These are phyloP conservation scores for Odontesthes bonariensis DNA, from an alignment of 2,113 vertebrate genomes.

Conservation along the genomic window DNA sequence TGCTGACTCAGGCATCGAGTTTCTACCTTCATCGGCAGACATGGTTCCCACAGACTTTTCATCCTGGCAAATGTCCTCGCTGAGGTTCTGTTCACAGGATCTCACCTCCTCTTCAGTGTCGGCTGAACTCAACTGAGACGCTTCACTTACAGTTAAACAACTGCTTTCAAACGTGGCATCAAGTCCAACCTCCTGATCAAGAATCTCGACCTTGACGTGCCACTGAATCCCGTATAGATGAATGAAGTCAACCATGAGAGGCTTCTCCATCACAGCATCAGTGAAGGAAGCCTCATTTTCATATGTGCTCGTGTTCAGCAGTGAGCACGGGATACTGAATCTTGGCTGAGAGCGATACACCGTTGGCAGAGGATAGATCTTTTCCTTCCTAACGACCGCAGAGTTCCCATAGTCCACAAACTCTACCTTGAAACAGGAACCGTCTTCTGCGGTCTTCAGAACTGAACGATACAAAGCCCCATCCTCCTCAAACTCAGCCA, in stretches of 20 bases:
- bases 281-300: constrained; percentile 71
- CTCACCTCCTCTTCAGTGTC: not conserved
- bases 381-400: constrained; percentile 74
- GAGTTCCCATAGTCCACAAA: constrained; percentile 91
- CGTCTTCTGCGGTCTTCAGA: constrained; percentile 71
- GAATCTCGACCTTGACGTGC: constrained; percentile 82
- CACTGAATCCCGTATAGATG: constrained; percentile 74
- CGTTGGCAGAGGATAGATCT: constrained; percentile 76
- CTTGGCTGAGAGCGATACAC: constrained; percentile 80
- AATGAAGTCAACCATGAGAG: constrained; percentile 85
- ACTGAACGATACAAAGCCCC: constrained; percentile 84
- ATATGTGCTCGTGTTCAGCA: constrained; percentile 67
- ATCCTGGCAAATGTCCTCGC: not conserved
- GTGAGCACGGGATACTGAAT: constrained; percentile 84
- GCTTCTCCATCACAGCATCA: constrained; percentile 69
- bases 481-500: constrained; percentile 80
- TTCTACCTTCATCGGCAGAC: not conserved
- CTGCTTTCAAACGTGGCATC: constrained; percentile 2
- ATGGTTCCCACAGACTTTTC: not conserved
- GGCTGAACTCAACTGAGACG: not conserved
- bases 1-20: not conserved
- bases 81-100: not conserved
- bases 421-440: constrained; percentile 80
- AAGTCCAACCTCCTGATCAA: constrained; percentile 40
- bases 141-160: not conserved